Percentiles rank a stretch among this genome's conserved stretches.
Evolutionary conservation across 2,797 vertebrate species (phyloP).

Genomic region (Tragelaphus oryx): DNA sequence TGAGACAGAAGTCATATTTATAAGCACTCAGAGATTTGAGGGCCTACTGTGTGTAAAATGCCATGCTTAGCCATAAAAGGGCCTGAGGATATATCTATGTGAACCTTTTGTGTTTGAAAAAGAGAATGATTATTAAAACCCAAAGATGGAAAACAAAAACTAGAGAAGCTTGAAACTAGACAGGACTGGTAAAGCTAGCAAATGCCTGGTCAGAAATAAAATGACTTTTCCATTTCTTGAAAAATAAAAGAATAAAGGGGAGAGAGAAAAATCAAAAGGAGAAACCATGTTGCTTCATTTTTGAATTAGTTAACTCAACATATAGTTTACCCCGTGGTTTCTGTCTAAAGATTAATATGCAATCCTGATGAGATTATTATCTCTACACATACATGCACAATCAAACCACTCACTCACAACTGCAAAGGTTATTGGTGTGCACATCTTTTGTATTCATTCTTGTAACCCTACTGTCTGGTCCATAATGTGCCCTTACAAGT

Average conservation of each 20-base stretch:
- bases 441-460: background rate
- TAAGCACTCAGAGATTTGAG: background rate
- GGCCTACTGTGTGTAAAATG: background rate
- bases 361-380: background rate
- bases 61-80: conserved; percentile 8
- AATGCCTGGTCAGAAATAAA: background rate
- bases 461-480: background rate
- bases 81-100: background rate
- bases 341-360: background rate
- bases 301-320: background rate
- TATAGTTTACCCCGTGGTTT: background rate
- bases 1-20: background rate
- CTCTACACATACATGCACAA: background rate
- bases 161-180: background rate
- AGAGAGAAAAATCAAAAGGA: background rate
- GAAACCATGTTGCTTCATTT: background rate
- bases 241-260: conserved; percentile 1
- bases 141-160: background rate
- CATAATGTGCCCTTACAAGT: background rate
- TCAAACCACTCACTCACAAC: background rate
- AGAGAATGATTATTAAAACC: background rate
- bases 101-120: background rate
- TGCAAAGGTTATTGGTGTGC: background rate
- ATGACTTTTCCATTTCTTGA: background rate
- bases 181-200: background rate